Evolutionary conservation across 1,140 invertebrate genomes (phyloP).

Genomic region (Lethrus apterus): DNA sequence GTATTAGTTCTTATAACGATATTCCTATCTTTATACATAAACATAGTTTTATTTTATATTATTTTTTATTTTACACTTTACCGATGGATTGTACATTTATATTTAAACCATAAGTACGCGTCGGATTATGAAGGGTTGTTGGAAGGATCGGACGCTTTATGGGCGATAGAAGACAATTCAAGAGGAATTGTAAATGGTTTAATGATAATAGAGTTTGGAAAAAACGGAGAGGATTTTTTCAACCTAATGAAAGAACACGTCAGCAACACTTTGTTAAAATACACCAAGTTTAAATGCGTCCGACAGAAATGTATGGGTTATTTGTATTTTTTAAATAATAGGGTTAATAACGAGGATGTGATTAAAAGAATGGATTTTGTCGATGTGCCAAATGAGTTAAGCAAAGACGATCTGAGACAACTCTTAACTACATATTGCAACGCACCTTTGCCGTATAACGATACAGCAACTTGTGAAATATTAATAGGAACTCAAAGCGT

Average conservation of each 20-base stretch:
- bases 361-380: background rate
- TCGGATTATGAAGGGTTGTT: background rate
- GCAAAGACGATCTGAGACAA: background rate
- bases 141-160: background rate
- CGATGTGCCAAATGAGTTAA: background rate
- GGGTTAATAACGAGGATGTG: background rate
- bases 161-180: slow-evolving; percentile 3
- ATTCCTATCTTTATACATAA: no score
- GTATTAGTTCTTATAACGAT: no score
- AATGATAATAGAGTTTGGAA: background rate
- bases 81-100: background rate
- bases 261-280: background rate
- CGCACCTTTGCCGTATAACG: background rate
- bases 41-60: no score
- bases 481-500: background rate
- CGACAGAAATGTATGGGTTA: background rate
- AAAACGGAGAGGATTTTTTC: background rate
- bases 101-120: background rate
- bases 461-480: background rate
- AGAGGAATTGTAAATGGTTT: slow-evolving; percentile 1
- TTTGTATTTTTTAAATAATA: background rate
- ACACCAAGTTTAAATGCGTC: background rate
- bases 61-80: background rate
- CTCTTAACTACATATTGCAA: background rate
- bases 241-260: background rate